These are phyloP conservation scores for Polyommatus iphigenia DNA, from an alignment of 2,888 invertebrate genomes.

Conservation along the genomic window DNA sequence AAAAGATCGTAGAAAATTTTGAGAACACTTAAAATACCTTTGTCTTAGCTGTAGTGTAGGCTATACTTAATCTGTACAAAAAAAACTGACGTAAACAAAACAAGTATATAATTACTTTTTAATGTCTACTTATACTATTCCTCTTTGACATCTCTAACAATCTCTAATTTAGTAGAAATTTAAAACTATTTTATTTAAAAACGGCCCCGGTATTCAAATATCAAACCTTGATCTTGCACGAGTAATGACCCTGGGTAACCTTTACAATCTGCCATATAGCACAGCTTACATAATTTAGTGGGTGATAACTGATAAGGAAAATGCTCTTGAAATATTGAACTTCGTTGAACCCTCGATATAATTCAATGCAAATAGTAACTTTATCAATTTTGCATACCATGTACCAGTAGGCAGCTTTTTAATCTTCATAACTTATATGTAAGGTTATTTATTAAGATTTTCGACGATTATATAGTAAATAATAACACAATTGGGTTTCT, in stretches of 20 bases:
- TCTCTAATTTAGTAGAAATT: too few relatives aligned
- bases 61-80: too few relatives aligned
- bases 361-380: neutral
- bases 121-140: too few relatives aligned
- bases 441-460: too few relatives aligned
- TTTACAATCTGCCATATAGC: neutral
- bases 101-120: too few relatives aligned
- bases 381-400: neutral
- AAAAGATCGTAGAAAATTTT: neutral
- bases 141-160: too few relatives aligned
- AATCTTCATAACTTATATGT: too few relatives aligned
- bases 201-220: neutral
- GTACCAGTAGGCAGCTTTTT: neutral
- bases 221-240: neutral
- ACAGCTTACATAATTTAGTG: neutral
- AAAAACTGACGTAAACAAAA: too few relatives aligned
- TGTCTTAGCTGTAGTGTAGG: too few relatives aligned
- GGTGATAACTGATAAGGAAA: slow-evolving; percentile 18
- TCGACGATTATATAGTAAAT: too few relatives aligned
- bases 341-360: slow-evolving; percentile 11
- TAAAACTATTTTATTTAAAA: neutral
- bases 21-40: neutral
- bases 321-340: slow-evolving; percentile 15
- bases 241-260: neutral
- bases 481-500: too few relatives aligned